Evolutionary conservation across 2,888 invertebrate species (phyloP).

Genomic region (Pammene fasciana): DNA sequence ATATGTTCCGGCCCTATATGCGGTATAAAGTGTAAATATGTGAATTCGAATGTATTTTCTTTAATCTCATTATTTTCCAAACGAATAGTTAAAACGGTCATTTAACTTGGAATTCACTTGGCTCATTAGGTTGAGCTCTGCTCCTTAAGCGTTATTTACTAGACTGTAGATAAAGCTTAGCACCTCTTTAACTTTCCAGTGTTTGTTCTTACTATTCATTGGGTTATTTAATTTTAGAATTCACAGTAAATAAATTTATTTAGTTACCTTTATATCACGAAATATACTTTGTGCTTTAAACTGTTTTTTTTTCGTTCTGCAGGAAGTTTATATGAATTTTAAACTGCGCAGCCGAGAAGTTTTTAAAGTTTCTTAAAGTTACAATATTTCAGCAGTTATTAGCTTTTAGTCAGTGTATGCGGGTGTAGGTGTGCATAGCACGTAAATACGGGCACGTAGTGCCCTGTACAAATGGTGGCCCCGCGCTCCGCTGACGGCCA

Average conservation of each 20-base stretch:
- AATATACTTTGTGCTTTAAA: too few relatives aligned
- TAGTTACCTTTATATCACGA: too few relatives aligned
- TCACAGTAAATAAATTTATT: background rate
- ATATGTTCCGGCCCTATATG: slow-evolving; percentile 23
- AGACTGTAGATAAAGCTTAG: slow-evolving; percentile 37
- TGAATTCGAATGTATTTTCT: slow-evolving; percentile 20
- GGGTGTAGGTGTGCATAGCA: slow-evolving; percentile 41
- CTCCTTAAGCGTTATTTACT: slow-evolving; percentile 35
- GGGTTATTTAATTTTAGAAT: slow-evolving; percentile 6
- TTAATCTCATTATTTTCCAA: slow-evolving; percentile 2
- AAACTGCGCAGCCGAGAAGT: too few relatives aligned
- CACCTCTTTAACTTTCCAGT: slow-evolving; percentile 35
- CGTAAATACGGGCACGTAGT: slow-evolving; percentile 44
- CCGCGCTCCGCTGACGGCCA: slow-evolving; percentile 50
- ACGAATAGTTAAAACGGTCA: slow-evolving; percentile 15
- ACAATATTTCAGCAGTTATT: slow-evolving; percentile 49
- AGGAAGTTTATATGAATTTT: too few relatives aligned
- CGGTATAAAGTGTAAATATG: slow-evolving; percentile 17
- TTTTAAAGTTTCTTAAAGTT: slow-evolving; percentile 16
- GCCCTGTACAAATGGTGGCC: slow-evolving; percentile 44
- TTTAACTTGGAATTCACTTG: slow-evolving; percentile 29
- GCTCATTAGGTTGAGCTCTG: slow-evolving; percentile 33
- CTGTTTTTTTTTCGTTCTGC: too few relatives aligned
- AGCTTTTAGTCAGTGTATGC: slow-evolving; percentile 49
- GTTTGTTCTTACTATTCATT: slow-evolving; percentile 32